Evolutionary conservation across 2,888 invertebrate genomes (phyloP), one percentile per base, ranked within the genome.

Genomic region (Bimastos eiseni): DNA sequence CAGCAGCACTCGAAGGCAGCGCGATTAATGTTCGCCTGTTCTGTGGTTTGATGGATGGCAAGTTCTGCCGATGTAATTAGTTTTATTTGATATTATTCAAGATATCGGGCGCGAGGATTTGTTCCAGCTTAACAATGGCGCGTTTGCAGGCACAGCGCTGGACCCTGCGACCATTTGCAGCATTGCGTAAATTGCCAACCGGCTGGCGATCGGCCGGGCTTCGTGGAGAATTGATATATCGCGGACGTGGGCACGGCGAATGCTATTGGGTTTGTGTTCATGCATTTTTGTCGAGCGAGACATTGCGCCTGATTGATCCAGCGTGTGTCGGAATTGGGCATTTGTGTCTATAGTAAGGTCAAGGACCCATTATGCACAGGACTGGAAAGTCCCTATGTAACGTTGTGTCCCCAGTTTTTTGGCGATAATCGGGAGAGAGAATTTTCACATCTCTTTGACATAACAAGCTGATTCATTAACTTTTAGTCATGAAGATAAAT

Each of bases 11-110:
- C n/a, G n/a, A 70, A 70, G 70, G n/a, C 70, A 70, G 70, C 70
- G n/a, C 70, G 70, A 70, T 70, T 30, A 70, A 70, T 70, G n/a
- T 70, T n/a, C n/a, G 70, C n/a, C 70, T 70, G 70, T 70, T 70
- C 30, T 24, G 49, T 44, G 24, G 24, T 70, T 70, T 70, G 70
- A 70, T 70, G 70, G 70, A 70, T 70, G 70, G n/a, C 70, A 70
- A n/a, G 8, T 30, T 70, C 8, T 70, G 70, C 70, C n/a, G 70
- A 70, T 70, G 8, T 70, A 70, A 70, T 70, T 70, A 70, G 70
- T 70, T n/a, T 70, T 70, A 70, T 30, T 30, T 70, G 70, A n/a
- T 70, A 70, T 70, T 70, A 70, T 70, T 30, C 70, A 70, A 70
- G 70, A 30, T 13, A 70, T 70, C 13, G 70, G 70, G 30, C 13